phyloP scores from a whole-genome alignment of 2,113 vertebrate genomes.

The Microtus richardsoni region DNA sequence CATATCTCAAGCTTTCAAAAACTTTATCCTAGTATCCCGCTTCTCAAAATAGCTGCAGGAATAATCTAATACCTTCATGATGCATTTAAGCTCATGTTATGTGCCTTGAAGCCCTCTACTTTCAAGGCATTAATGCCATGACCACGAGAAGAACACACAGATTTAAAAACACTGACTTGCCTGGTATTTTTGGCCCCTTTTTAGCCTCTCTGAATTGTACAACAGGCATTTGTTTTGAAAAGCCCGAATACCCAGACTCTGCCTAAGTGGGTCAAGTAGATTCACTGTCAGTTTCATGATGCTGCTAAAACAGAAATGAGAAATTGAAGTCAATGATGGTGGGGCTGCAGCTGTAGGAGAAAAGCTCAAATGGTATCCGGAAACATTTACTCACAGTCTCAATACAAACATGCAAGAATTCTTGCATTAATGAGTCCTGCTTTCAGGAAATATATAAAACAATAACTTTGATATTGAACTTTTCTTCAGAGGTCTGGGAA shows the following conservation, averaged over 20 bases:
- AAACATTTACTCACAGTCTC: neutral
- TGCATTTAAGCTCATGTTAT: neutral
- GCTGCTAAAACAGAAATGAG: neutral
- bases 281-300: neutral
- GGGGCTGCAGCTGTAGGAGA: neutral
- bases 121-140: neutral
- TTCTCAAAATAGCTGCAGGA: neutral
- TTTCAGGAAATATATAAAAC: constrained; percentile 32
- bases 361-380: neutral
- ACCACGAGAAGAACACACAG: neutral
- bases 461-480: neutral
- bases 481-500: neutral
- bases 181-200: neutral
- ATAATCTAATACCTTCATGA: neutral
- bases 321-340: neutral
- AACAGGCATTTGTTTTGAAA: neutral
- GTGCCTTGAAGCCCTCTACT: neutral
- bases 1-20: neutral
- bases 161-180: neutral
- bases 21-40: neutral
- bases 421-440: neutral
- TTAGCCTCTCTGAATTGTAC: neutral
- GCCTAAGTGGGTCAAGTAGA: neutral
- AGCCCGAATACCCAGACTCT: neutral
- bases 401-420: neutral